Evolutionary conservation across 1,140 invertebrate species (phyloP).

Genomic region (Drosophila truncata): DNA sequence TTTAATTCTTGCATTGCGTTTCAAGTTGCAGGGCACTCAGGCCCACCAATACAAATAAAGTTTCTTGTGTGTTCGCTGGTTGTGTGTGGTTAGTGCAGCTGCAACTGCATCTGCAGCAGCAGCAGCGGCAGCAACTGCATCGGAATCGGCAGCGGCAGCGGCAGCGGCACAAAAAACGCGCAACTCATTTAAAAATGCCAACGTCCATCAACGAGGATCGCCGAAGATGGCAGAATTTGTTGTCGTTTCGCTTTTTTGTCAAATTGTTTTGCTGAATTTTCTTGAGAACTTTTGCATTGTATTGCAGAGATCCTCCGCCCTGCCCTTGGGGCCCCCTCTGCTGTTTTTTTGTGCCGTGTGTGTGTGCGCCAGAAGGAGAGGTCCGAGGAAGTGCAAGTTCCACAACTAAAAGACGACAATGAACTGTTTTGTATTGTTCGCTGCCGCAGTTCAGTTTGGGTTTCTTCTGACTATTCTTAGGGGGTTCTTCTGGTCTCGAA

Average conservation of each 20-base stretch:
- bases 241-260: constrained; percentile 84
- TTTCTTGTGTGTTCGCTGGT: constrained; percentile 7
- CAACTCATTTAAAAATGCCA: constrained; percentile 84
- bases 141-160: constrained; percentile 24
- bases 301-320: constrained; percentile 64
- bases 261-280: constrained; percentile 84
- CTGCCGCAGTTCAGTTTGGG: constrained; percentile 20
- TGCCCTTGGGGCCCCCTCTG: constrained; percentile 21
- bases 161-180: constrained; percentile 72
- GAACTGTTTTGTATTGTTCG: constrained; percentile 71
- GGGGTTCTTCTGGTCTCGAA: constrained; percentile 4
- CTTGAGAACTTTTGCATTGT: constrained; percentile 84
- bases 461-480: constrained; percentile 22
- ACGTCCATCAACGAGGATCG: constrained; percentile 83
- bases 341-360: constrained; percentile 15
- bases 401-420: constrained; percentile 77
- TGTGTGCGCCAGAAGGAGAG: constrained; percentile 63
- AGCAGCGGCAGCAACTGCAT: constrained; percentile 24
- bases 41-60: constrained; percentile 54
- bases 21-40: constrained; percentile 81
- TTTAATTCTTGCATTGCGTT: constrained; percentile 83
- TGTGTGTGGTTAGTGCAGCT: constrained; percentile 79
- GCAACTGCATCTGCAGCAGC: constrained; percentile 60
- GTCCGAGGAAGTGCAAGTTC: constrained; percentile 74
- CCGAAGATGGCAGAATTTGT: constrained; percentile 83